Conservation (phyloP, 1,140 invertebrate genomes). For the Cepaea nemoralis region DNA sequence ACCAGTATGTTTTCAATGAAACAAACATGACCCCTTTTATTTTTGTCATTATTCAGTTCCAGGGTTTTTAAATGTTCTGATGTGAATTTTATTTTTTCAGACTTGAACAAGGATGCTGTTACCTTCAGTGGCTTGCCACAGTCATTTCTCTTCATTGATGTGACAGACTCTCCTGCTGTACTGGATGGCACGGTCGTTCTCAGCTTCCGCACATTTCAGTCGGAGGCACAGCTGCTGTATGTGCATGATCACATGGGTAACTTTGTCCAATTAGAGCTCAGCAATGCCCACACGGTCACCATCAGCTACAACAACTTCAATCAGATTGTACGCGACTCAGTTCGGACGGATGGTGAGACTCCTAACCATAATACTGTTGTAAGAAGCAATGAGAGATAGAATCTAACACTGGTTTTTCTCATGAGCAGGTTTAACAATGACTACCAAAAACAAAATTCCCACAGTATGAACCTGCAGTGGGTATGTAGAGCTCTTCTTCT, state of each 20-base stretch:
- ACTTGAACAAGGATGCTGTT: constrained; percentile 89
- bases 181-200: constrained; percentile 84
- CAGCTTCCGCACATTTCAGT: constrained; percentile 87
- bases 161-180: constrained; percentile 82
- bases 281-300: constrained; percentile 75
- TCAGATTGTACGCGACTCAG: constrained; percentile 48
- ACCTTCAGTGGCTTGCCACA: constrained; percentile 85
- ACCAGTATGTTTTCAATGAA: too few relatives aligned
- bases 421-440: too few relatives aligned
- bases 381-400: too few relatives aligned
- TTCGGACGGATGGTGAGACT: constrained; percentile 37
- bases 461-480: too few relatives aligned
- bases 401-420: too few relatives aligned
- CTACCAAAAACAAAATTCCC: too few relatives aligned
- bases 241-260: constrained; percentile 94
- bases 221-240: constrained; percentile 84
- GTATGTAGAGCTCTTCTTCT: too few relatives aligned
- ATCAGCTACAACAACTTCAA: constrained; percentile 57
- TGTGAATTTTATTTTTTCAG: constrained; percentile 74
- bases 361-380: too few relatives aligned
- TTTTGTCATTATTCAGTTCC: too few relatives aligned
- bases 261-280: constrained; percentile 90
- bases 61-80: too few relatives aligned
- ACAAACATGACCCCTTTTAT: too few relatives aligned
- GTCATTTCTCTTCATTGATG: constrained; percentile 79